phyloP scores from a whole-genome alignment of 2,113 vertebrate species.

The Marmota flaviventris region DNA sequence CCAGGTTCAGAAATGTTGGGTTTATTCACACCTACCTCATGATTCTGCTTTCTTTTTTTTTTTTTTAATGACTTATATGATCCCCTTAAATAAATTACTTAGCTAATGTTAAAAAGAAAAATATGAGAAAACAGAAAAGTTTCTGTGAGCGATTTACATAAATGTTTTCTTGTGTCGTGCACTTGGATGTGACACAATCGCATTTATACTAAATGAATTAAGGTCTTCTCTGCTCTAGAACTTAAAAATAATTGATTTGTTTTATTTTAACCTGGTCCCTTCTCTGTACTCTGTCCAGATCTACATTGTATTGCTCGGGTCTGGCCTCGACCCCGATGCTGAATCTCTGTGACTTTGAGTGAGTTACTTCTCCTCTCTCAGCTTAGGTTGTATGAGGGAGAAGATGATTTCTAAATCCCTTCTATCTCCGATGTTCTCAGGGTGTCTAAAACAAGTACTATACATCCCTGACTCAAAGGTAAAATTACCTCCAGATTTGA shows the following conservation, averaged over 20 bases:
- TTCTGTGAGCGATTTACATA: neutral
- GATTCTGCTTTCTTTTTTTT: neutral
- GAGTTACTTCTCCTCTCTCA: conserved; percentile 15
- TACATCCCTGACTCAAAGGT: neutral
- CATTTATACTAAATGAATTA: neutral
- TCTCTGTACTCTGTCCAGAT: neutral
- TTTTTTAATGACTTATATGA: neutral
- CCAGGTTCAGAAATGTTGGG: neutral
- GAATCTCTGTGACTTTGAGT: neutral
- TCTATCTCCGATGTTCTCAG: neutral
- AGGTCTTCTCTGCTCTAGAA: neutral
- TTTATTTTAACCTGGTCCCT: conserved; percentile 16
- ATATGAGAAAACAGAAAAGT: neutral
- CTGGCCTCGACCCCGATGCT: neutral
- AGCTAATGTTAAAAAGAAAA: neutral
- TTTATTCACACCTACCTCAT: neutral
- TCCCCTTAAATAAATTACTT: conserved; percentile 1
- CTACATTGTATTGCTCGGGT: neutral
- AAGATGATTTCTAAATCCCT: neutral
- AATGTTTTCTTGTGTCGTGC: neutral
- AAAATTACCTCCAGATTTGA: neutral
- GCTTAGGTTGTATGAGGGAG: neutral
- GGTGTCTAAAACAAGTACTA: neutral
- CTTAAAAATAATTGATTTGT: neutral
- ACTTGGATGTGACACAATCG: neutral